A percentile compares a stretch with the other conserved stretches of the same genome.
Evolutionary conservation across 2,888 invertebrate species (phyloP).

Genomic region (Capitulum mitella): DNA sequence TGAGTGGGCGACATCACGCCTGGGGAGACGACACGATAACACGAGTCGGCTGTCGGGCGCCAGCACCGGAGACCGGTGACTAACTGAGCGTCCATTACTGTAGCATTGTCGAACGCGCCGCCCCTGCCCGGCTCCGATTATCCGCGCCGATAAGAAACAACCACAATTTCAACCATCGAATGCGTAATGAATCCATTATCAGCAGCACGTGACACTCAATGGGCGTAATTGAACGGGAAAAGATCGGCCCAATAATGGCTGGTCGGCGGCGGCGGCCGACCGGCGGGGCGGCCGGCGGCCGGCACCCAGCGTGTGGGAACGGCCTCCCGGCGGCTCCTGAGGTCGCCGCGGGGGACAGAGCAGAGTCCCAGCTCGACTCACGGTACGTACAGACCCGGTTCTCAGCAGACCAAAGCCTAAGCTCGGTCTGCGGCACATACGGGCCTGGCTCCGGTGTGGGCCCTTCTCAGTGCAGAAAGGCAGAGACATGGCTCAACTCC

Average conservation of each 20-base stretch:
- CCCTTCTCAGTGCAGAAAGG: too few relatives aligned
- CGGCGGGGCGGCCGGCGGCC: background rate
- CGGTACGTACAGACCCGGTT: too few relatives aligned
- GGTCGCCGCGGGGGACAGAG: too few relatives aligned
- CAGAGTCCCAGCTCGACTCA: too few relatives aligned
- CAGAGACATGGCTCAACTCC: too few relatives aligned
- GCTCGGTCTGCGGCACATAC: too few relatives aligned
- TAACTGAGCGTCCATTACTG: background rate
- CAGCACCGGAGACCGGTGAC: too few relatives aligned
- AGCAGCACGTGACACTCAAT: conserved; percentile 17
- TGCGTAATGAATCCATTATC: conserved; percentile 19
- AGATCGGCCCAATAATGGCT: background rate
- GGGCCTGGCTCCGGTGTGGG: too few relatives aligned
- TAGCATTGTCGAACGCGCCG: background rate
- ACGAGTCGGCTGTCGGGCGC: too few relatives aligned
- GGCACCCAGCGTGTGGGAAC: background rate
- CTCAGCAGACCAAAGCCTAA: too few relatives aligned
- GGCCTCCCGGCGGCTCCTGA: background rate
- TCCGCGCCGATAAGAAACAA: background rate
- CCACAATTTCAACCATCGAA: background rate
- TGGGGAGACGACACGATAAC: too few relatives aligned
- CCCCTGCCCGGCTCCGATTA: conserved; percentile 3
- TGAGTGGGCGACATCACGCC: too few relatives aligned
- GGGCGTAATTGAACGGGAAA: conserved; percentile 22
- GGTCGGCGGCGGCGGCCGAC: background rate